A percentile compares a stretch with the other conserved stretches of the same genome.
phyloP scores from a whole-genome alignment of 2,113 vertebrate species.

The Paradisaea rubra region DNA sequence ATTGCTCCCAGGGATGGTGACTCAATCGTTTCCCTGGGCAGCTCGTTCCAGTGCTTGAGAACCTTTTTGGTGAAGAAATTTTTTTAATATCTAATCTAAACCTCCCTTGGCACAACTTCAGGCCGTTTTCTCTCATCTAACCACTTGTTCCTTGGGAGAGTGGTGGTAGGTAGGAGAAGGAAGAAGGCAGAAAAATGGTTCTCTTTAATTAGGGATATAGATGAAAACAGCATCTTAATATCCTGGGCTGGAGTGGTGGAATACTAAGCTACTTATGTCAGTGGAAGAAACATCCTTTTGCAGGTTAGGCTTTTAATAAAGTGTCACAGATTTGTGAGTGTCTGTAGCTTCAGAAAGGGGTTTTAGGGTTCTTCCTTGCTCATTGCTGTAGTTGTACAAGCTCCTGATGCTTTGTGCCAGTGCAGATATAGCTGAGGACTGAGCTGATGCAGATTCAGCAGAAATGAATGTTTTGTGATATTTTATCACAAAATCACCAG shows the following conservation, averaged over 20 bases:
- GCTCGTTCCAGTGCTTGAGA: not conserved
- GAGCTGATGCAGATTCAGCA: not conserved
- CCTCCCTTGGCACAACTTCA: not conserved
- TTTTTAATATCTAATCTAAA: not conserved
- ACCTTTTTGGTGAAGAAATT: not conserved
- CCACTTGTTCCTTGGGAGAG: not conserved
- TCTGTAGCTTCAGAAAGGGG: not conserved
- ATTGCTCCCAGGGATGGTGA: not conserved
- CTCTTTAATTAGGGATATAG: not conserved
- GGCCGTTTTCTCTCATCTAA: not conserved
- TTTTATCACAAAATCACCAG: not conserved
- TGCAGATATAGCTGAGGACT: not conserved
- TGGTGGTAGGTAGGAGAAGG: not conserved
- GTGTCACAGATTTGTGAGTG: not conserved
- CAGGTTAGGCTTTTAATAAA: not conserved
- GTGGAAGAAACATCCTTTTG: not conserved
- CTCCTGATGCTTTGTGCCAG: not conserved
- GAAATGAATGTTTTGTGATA: not conserved
- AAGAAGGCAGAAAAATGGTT: not conserved
- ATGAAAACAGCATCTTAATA: not conserved
- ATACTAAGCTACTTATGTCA: not conserved
- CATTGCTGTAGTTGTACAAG: not conserved
- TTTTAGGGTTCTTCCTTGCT: not conserved
- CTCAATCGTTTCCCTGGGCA: not conserved
- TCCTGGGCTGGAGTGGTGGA: not conserved